Conservation (phyloP, 2,888 invertebrate genomes). For the Drosophila neotestacea region DNA sequence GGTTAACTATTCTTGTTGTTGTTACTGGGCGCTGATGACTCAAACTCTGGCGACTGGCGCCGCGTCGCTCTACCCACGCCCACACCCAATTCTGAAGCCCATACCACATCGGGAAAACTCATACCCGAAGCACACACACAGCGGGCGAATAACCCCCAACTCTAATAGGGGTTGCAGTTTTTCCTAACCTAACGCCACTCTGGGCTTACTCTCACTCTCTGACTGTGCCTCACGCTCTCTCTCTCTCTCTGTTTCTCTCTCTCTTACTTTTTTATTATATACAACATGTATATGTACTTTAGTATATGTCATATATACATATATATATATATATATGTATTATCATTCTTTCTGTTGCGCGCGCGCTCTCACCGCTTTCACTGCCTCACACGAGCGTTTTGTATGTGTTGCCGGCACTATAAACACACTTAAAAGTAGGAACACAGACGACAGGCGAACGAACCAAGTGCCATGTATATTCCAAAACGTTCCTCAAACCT, state of each 20-base stretch:
- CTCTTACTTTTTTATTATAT: constrained; percentile 27
- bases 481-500: constrained; percentile 66
- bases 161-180: constrained; percentile 77
- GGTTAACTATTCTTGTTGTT: constrained; percentile 24
- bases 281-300: constrained; percentile 11
- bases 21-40: constrained; percentile 66
- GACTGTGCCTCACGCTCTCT: constrained; percentile 12
- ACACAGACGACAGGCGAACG: constrained; percentile 36
- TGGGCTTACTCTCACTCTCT: constrained; percentile 38
- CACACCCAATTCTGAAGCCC: constrained; percentile 23
- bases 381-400: constrained; percentile 47
- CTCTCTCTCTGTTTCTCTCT: constrained; percentile 2
- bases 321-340: neutral
- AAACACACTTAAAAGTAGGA: constrained; percentile 74
- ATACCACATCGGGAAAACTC: constrained; percentile 18
- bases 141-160: constrained; percentile 72
- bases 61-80: constrained; percentile 54
- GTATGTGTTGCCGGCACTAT: constrained; percentile 66
- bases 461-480: constrained; percentile 58
- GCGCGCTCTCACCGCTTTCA: constrained; percentile 77
- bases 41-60: constrained; percentile 77
- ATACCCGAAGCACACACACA: constrained; percentile 24
- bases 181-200: constrained; percentile 57
- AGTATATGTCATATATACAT: neutral
- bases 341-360: constrained; percentile 51